Evolutionary conservation across 2,888 invertebrate species (phyloP).

Genomic region (Patella caerulea): DNA sequence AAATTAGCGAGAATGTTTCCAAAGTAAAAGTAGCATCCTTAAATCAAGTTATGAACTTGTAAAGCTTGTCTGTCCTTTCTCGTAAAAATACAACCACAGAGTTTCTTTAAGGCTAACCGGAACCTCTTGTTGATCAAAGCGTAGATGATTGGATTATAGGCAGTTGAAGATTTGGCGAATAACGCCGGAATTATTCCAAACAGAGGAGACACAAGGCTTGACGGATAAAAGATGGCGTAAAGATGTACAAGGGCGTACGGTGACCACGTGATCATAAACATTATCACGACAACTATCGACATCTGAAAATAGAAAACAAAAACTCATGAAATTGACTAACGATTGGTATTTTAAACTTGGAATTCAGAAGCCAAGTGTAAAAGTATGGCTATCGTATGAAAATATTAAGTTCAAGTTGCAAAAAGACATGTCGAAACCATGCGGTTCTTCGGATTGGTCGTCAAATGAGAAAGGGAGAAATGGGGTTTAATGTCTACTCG

Average conservation of each 20-base stretch:
- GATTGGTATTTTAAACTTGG: too few species aligned
- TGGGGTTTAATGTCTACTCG: too few species aligned
- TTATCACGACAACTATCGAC: slow-evolving; percentile 38
- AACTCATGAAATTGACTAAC: too few species aligned
- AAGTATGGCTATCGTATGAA: too few species aligned
- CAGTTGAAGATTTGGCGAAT: slow-evolving; percentile 52
- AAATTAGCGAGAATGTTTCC: too few species aligned
- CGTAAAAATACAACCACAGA: slow-evolving; percentile 26
- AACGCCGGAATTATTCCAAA: slow-evolving; percentile 36
- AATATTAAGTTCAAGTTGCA: too few species aligned
- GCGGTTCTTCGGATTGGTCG: too few species aligned
- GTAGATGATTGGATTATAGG: slow-evolving; percentile 50
- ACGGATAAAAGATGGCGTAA: slow-evolving; percentile 28
- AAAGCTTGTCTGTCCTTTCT: slow-evolving; percentile 16
- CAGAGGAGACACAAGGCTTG: slow-evolving; percentile 3
- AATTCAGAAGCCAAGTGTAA: too few species aligned
- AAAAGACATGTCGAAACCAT: too few species aligned
- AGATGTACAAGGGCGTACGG: slow-evolving; percentile 41
- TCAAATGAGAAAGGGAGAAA: too few species aligned
- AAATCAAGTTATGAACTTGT: slow-evolving; percentile 17
- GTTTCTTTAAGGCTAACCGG: slow-evolving; percentile 34
- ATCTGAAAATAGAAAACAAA: slow-evolving; percentile 34
- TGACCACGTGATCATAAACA: slow-evolving; percentile 43
- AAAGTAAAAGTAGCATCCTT: neutral
- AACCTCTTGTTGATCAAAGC: slow-evolving; percentile 42